Percentiles rank a stretch among this genome's conserved stretches.
Evolutionary conservation across 1,140 invertebrate genomes (phyloP).

Genomic region (Formica selysi): DNA sequence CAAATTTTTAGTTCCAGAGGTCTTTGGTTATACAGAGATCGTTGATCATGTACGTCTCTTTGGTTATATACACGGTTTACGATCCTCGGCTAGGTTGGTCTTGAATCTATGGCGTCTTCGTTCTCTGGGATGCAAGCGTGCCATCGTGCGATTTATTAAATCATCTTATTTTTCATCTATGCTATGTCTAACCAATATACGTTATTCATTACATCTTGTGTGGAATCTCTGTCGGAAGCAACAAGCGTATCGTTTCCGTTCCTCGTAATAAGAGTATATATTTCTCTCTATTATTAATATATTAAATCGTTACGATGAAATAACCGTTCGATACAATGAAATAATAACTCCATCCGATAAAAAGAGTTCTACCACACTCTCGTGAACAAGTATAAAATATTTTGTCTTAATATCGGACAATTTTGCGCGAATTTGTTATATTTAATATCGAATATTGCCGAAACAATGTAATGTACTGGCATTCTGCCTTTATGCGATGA

Average conservation of each 20-base stretch:
- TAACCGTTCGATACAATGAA: neutral
- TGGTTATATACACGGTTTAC: constrained; percentile 41
- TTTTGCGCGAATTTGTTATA: constrained; percentile 49
- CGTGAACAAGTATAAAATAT: constrained; percentile 3
- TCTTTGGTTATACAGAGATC: constrained; percentile 58
- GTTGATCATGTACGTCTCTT: constrained; percentile 48
- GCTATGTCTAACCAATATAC: constrained; percentile 50
- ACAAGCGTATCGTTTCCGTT: constrained; percentile 19
- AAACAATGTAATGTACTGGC: constrained; percentile 59
- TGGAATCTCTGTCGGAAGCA: constrained; percentile 36
- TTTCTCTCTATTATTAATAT: neutral
- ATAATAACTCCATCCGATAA: constrained; percentile 4
- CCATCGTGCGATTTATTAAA: constrained; percentile 53
- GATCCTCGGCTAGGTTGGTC: constrained; percentile 39
- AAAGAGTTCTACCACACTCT: constrained; percentile 15
- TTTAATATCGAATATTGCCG: constrained; percentile 16
- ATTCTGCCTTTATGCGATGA: constrained; percentile 50
- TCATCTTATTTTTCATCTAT: constrained; percentile 57
- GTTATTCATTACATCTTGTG: constrained; percentile 33
- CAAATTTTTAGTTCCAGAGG: constrained; percentile 59
- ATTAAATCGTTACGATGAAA: neutral
- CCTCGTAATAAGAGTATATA: neutral
- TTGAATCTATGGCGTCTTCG: constrained; percentile 58
- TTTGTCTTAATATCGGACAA: constrained; percentile 18
- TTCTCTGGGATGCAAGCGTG: constrained; percentile 59